A percentile compares a stretch with the other conserved stretches of the same genome.
Evolutionary conservation across 2,113 vertebrate genomes (phyloP).

Genomic region (Cavia porcellus): DNA sequence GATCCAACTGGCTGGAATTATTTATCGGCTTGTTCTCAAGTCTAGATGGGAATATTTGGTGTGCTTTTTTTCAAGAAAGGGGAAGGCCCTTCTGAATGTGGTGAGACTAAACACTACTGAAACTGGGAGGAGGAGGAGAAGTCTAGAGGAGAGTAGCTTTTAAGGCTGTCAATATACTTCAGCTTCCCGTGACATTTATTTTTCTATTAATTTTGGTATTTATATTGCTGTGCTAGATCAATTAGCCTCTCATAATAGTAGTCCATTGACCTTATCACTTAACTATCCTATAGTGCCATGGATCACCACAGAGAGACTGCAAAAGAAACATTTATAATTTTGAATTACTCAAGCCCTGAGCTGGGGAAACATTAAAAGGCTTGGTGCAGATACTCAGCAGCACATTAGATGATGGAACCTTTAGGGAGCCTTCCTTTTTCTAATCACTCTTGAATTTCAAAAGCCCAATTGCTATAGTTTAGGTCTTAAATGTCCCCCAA

Average conservation of each 20-base stretch:
- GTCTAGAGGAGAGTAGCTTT: not conserved
- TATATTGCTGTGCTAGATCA: constrained; percentile 69
- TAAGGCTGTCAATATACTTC: constrained; percentile 1
- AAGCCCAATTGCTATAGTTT: not conserved
- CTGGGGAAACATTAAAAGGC: not conserved
- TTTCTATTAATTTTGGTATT: constrained; percentile 77
- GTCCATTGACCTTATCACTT: constrained; percentile 73
- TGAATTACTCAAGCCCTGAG: constrained; percentile 14
- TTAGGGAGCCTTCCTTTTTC: constrained; percentile 15
- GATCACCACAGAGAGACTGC: constrained; percentile 43
- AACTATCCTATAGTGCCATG: not conserved
- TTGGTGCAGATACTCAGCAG: not conserved
- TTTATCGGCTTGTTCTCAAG: not conserved
- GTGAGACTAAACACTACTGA: not conserved
- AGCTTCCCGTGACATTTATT: constrained; percentile 69
- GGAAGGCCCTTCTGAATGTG: not conserved
- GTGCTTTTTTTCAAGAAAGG: not conserved
- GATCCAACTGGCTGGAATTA: not conserved
- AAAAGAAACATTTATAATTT: constrained; percentile 70
- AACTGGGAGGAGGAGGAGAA: not conserved
- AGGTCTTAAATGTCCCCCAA: not conserved
- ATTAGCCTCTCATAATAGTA: constrained; percentile 58
- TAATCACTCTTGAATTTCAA: not conserved
- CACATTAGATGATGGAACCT: not conserved
- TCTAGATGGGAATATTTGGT: not conserved